Evolutionary conservation across 2,888 invertebrate genomes (phyloP).

Genomic region (Oscheius onirici): DNA sequence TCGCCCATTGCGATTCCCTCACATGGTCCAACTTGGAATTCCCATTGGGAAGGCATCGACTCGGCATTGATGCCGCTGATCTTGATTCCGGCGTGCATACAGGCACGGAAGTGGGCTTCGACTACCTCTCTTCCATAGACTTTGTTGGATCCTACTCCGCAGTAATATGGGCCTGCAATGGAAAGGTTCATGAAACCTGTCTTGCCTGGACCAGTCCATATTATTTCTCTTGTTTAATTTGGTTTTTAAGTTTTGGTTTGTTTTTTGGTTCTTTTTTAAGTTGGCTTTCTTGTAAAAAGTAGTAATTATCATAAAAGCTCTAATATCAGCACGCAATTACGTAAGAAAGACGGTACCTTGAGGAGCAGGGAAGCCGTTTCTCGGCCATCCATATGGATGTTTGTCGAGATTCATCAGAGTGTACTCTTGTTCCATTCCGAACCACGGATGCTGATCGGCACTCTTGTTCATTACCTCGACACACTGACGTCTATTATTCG

Average conservation of each 20-base stretch:
- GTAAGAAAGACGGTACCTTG: conserved; percentile 28
- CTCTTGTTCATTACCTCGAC: conserved; percentile 73
- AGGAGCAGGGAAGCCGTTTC: conserved; percentile 40
- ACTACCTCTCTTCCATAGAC: conserved; percentile 93
- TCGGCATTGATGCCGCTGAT: conserved; percentile 94
- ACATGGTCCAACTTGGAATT: conserved; percentile 74
- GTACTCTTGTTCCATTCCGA: conserved; percentile 76
- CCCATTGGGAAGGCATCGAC: conserved; percentile 79
- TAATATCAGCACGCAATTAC: neutral
- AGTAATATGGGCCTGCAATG: conserved; percentile 95
- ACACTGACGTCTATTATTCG: conserved; percentile 74
- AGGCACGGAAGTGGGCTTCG: conserved; percentile 92
- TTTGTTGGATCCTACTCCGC: conserved; percentile 93
- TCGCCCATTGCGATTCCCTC: conserved; percentile 75
- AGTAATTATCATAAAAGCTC: neutral
- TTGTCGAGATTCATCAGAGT: conserved; percentile 73
- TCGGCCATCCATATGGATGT: conserved; percentile 67
- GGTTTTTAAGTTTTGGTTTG: too few relatives aligned
- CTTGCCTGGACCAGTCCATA: too few relatives aligned
- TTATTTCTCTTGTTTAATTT: too few relatives aligned
- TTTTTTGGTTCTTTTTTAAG: too few relatives aligned
- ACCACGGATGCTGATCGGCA: conserved; percentile 71
- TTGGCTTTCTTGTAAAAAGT: too few relatives aligned
- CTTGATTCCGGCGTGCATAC: conserved; percentile 90
- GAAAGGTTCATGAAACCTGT: too few relatives aligned